phyloP scores from a whole-genome alignment of 1,140 invertebrate genomes.

The Diorhabda carinulata region DNA sequence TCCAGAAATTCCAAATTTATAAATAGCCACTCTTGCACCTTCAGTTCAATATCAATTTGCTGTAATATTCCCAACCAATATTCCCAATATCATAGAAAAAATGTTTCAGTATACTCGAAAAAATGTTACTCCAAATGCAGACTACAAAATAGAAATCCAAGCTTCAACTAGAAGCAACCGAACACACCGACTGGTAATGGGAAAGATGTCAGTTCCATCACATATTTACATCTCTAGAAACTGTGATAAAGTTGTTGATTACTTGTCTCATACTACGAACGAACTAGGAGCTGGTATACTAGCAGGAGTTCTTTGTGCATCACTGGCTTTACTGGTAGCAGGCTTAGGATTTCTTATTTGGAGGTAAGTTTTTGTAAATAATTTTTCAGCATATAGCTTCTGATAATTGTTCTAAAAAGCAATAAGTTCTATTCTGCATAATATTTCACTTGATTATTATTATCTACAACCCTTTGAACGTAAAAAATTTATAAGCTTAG shows the following conservation, averaged over 20 bases:
- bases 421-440: too few relatives aligned
- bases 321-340: constrained; percentile 66
- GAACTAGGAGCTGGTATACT: constrained; percentile 69
- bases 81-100: neutral
- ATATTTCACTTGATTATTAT: too few relatives aligned
- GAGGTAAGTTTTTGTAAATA: constrained; percentile 59
- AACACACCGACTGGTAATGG: constrained; percentile 62
- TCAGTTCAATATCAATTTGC: too few relatives aligned
- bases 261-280: constrained; percentile 54
- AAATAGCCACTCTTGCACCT: too few relatives aligned
- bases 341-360: constrained; percentile 70
- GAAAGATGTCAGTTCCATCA: constrained; percentile 60
- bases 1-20: too few relatives aligned
- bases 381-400: too few relatives aligned
- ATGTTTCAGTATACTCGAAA: constrained; percentile 63
- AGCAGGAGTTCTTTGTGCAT: constrained; percentile 69
- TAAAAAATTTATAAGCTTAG: too few relatives aligned
- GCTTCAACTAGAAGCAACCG: constrained; percentile 67
- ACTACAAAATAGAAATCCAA: constrained; percentile 71
- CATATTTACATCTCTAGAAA: constrained; percentile 64
- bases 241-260: constrained; percentile 62
- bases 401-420: too few relatives aligned
- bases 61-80: too few relatives aligned
- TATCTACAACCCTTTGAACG: too few relatives aligned
- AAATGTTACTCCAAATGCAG: constrained; percentile 69